Base-by-base conservation (phyloP, 2,113 vertebrate species). In the Numida meleagris region DNA sequence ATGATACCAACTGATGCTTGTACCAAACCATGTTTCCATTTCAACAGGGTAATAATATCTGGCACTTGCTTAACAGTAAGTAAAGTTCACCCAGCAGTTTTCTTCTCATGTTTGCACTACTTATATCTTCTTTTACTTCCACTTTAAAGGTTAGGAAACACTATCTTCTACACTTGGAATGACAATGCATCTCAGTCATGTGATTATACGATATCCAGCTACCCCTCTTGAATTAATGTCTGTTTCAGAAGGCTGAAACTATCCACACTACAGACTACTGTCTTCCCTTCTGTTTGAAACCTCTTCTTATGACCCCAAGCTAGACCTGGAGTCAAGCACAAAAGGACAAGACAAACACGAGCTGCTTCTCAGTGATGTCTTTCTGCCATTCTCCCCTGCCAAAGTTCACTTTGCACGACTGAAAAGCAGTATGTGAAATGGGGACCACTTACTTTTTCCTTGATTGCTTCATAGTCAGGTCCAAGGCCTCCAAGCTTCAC, bases 401-500 rank as follows among this genome's bases (percentile, higher is more conserved):
- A 31, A 27, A 50, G 29, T 33, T 63, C 42, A 24, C 27, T 67
- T 51, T 16, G 42, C 38, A 55, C 4, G 48, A 25, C 34, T 33
- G 15, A 24, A 33, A 73, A 59, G 70, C 18, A 36, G 48, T 48
- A 71, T 23, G 14, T 40, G 9, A 6, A 11, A 48, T 2, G 51
- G 53, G 36, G 33, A 38, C 38, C 6, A 89, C 98, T 98, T 97
- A 99, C 99, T 96, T 98, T 98, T 67, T 98, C 97, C 95, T 98
- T 98, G 90, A 96, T 50, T 48, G 98, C 74, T 84, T 95, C 97
- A 57, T 98, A 98, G 94, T 98, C 98, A 27, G 98, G 98, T 89
- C 98, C 98, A 17, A 99, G 98, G 78, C 98, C 99, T 96, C 97
- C 98, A n/a, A 98, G 97, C 43, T 97, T 98, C 88, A 98, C 31